Base-by-base conservation (phyloP, 2,888 invertebrate genomes). In the Rosalia funebris region DNA sequence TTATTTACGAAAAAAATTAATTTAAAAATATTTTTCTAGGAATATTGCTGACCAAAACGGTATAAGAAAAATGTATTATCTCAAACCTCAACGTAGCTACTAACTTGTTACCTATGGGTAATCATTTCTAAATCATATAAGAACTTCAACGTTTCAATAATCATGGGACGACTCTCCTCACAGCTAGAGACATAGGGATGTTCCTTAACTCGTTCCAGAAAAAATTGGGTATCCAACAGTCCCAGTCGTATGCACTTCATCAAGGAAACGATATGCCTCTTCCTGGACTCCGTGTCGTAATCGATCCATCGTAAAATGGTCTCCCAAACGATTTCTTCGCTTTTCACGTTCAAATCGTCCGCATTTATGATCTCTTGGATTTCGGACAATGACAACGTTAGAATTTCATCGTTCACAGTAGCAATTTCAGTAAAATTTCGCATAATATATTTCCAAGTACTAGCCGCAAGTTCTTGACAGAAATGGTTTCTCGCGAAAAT, bases 61-160 rank as follows among this genome's bases (percentile, higher is more conserved):
- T n/a, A n/a, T n/a, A n/a, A n/a, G n/a, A n/a, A n/a, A n/a, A n/a
- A n/a, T n/a, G n/a, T n/a, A n/a, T n/a, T n/a, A n/a, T n/a, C n/a
- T n/a, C n/a, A n/a, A n/a, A n/a, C n/a, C n/a, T n/a, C n/a, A n/a
- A n/a, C n/a, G n/a, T n/a, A n/a, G n/a, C n/a, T n/a, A n/a, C n/a
- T n/a, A n/a, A n/a, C n/a, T n/a, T n/a, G n/a, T n/a, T 71, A 83
- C 74, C 75, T 75, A 57, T 84, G 90, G 76, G 86, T 87, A 63
- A 94, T 93, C 87, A 94, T 92, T 82, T 96, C 95, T 75, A 96
- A 84, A 79, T 96, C 95, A 82, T 95, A 95, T 44, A 96, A 85
- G 80, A 96, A 96, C 77, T 92, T 93, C 34, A 96, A 83, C 0
- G 96, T 95, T 79, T 96, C 95, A 31, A 96, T 93, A 64, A 96